Base-by-base conservation (phyloP, 2,797 vertebrate species). In the Characodon lateralis region DNA sequence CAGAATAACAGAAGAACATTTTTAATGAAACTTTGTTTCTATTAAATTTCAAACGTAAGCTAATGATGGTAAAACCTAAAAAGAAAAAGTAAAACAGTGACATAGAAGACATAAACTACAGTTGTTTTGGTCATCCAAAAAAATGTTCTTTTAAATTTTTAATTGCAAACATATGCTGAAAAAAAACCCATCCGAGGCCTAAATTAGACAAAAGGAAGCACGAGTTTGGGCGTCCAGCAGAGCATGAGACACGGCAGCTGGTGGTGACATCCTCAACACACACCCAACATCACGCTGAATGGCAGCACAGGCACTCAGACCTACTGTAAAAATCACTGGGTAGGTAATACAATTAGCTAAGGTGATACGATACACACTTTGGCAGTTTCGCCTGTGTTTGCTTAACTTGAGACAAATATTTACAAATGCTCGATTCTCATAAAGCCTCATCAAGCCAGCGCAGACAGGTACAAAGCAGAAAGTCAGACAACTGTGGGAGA, bases 251-350 rank as follows among this genome's bases (percentile, higher is more conserved):
- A 28, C 1, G 2, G 84, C 89, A 90, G 86, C 81, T 90, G 89
- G 85, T 59, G 48, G 48, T 77, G 82, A 90, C 79, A 88, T 87
- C 77, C 78, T 81, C 26, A 76, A 75, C 76, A 83, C 73, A 73
- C 72, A 80, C 26, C 46, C 74, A 83, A 79, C 76, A 76, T 76
- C 65, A 72, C 35, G 58, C 55, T 72, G 77, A 79, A 78, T 51
- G 48, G 35, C 51, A 74, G 81, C 71, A 88, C 28, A 58, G 20
- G 79, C 50, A 79, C 48, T 63, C 28, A 80, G 72, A 74, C 61
- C 74, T 72, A 86, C 61, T 83, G 74, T 85, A 88, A 92, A 92
- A 87, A 85, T 35, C 53, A 69, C 9, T 74, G 71, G 81, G 58
- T 22, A 78, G 28, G 43, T 79, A 75, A 85, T 66, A 73, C 41